Percentiles rank a stretch among this genome's conserved stretches.
These are phyloP conservation scores for Barnardius zonarius DNA, from an alignment of 2,113 vertebrate genomes.

Conservation along the genomic window DNA sequence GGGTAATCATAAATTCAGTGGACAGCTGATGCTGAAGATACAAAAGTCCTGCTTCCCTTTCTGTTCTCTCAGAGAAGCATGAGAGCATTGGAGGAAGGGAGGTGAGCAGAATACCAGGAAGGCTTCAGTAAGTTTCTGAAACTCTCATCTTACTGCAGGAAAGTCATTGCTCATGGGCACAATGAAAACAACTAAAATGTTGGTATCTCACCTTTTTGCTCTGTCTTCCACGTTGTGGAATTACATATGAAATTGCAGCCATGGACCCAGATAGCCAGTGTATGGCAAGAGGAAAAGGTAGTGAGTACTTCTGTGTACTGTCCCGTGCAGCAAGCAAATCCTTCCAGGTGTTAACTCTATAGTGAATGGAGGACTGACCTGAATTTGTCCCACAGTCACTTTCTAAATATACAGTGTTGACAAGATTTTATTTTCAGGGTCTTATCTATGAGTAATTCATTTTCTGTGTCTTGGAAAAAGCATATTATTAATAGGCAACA, in stretches of 20 bases:
- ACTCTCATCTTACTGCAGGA: neutral
- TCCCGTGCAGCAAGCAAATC: neutral
- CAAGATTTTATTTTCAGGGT: constrained; percentile 43
- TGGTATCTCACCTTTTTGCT: neutral
- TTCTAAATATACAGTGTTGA: constrained; percentile 50
- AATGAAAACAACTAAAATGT: neutral
- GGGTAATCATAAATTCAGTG: neutral
- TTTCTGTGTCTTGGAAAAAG: constrained; percentile 54
- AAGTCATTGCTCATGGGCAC: neutral
- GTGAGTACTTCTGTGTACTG: neutral
- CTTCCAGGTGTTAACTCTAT: neutral
- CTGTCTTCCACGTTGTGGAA: neutral
- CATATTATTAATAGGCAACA: constrained; percentile 53
- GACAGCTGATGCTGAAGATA: neutral
- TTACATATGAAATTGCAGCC: neutral
- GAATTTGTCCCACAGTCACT: constrained; percentile 8
- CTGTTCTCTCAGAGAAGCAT: neutral
- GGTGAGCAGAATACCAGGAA: neutral
- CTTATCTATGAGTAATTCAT: constrained; percentile 58
- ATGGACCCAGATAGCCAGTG: neutral
- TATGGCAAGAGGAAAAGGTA: neutral
- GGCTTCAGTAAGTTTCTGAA: neutral
- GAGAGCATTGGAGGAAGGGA: neutral
- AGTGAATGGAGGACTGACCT: neutral
- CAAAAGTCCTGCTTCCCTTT: neutral